phyloP scores from a whole-genome alignment of 2,113 vertebrate species.

The Falco punctatus region DNA sequence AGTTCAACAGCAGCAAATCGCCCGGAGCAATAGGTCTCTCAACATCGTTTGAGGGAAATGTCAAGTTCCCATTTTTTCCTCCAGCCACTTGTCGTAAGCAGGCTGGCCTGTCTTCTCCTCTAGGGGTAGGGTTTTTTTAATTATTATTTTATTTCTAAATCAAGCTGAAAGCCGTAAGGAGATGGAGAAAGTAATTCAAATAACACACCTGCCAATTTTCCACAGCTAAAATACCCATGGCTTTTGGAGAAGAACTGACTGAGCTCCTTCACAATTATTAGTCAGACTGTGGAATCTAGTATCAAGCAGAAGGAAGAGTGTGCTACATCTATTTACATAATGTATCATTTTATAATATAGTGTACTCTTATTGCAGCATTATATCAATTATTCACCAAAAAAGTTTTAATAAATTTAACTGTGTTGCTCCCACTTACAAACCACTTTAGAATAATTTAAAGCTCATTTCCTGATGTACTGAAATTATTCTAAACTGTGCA shows the following conservation, averaged over 20 bases:
- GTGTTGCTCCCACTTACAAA: slow-evolving; percentile 50
- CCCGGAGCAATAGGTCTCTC: not conserved
- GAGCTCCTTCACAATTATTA: slow-evolving; percentile 18
- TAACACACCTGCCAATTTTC: not conserved
- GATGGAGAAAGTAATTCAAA: not conserved
- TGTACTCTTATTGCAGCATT: slow-evolving; percentile 13
- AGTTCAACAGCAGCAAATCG: not conserved
- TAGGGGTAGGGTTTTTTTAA: not conserved
- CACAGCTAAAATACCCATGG: not conserved
- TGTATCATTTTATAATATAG: slow-evolving; percentile 34
- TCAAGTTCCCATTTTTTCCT: not conserved
- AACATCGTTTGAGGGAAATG: not conserved
- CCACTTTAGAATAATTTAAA: slow-evolving; percentile 68
- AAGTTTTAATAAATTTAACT: slow-evolving; percentile 67
- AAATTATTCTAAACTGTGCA: slow-evolving; percentile 65
- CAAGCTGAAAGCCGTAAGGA: not conserved
- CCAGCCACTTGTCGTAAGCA: not conserved
- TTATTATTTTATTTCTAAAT: slow-evolving; percentile 1
- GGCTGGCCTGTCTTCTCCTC: not conserved
- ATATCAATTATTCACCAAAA: slow-evolving; percentile 63
- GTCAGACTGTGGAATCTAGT: not conserved
- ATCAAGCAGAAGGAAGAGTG: slow-evolving; percentile 15
- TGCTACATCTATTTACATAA: slow-evolving; percentile 36
- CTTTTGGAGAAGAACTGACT: not conserved
- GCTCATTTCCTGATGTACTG: slow-evolving; percentile 46